phyloP scores from a whole-genome alignment of 1,140 invertebrate genomes.

The Euura saliciscinereae region DNA sequence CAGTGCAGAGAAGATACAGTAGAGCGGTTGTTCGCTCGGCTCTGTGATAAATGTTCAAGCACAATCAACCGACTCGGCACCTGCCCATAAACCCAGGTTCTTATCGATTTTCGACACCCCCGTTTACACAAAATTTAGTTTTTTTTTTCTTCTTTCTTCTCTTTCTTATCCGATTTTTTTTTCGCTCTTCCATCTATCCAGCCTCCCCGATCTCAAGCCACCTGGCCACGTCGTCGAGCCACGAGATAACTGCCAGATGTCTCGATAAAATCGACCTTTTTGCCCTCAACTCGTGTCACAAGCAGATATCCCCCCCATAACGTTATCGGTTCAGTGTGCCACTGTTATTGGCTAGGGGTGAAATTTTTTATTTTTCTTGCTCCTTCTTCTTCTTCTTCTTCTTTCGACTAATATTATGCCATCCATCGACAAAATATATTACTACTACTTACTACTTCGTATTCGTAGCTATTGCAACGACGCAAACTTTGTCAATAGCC shows the following conservation, averaged over 20 bases:
- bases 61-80: background rate
- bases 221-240: background rate
- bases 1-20: too few species aligned
- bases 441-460: too few species aligned
- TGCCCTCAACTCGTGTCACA: background rate
- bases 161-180: background rate
- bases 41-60: background rate
- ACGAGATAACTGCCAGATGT: background rate
- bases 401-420: too few species aligned
- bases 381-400: too few species aligned
- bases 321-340: background rate
- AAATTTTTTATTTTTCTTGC: background rate
- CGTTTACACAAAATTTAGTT: too few species aligned
- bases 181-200: background rate
- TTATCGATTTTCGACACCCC: background rate
- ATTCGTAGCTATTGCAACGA: too few species aligned
- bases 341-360: background rate
- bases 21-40: background rate
- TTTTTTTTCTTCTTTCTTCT: too few species aligned
- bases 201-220: background rate
- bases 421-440: too few species aligned
- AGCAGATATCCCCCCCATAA: background rate
- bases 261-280: conserved; percentile 1
- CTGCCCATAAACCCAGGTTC: background rate
- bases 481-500: background rate